These are phyloP conservation scores for Brachyistius frenatus DNA, from an alignment of 2,113 vertebrate species.

Conservation along the genomic window DNA sequence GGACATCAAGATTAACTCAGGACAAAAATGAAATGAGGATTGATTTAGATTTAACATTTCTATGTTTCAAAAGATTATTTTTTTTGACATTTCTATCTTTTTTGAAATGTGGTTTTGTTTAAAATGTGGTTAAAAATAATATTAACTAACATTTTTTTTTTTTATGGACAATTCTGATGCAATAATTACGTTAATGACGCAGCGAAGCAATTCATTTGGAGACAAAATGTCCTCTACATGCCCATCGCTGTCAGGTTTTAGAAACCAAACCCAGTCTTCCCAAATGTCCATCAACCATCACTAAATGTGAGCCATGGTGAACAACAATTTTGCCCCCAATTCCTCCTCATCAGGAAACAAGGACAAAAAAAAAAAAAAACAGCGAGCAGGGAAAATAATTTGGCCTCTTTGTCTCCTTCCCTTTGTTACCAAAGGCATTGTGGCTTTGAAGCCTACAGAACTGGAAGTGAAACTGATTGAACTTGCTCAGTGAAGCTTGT, in stretches of 20 bases:
- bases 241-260: neutral
- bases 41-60: slow-evolving; percentile 23
- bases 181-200: neutral
- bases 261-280: neutral
- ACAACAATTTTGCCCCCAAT: slow-evolving; percentile 59
- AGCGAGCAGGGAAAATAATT: slow-evolving; percentile 44
- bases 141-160: no score
- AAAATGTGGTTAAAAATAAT: no score
- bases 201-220: neutral
- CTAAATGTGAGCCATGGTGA: slow-evolving; percentile 51
- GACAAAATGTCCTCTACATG: neutral
- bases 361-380: slow-evolving; percentile 55
- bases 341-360: slow-evolving; percentile 67
- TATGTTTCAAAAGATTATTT: neutral
- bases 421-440: slow-evolving; percentile 44
- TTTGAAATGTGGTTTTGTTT: no score
- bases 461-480: slow-evolving; percentile 72
- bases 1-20: neutral
- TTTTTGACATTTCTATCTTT: neutral
- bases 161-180: neutral
- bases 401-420: slow-evolving; percentile 48
- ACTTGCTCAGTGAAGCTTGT: slow-evolving; percentile 75
- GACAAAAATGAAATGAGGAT: slow-evolving; percentile 4
- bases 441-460: slow-evolving; percentile 61
- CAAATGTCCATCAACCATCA: slow-evolving; percentile 36